These are phyloP conservation scores for Noctua janthina DNA, from an alignment of 2,888 invertebrate species.

Conservation along the genomic window DNA sequence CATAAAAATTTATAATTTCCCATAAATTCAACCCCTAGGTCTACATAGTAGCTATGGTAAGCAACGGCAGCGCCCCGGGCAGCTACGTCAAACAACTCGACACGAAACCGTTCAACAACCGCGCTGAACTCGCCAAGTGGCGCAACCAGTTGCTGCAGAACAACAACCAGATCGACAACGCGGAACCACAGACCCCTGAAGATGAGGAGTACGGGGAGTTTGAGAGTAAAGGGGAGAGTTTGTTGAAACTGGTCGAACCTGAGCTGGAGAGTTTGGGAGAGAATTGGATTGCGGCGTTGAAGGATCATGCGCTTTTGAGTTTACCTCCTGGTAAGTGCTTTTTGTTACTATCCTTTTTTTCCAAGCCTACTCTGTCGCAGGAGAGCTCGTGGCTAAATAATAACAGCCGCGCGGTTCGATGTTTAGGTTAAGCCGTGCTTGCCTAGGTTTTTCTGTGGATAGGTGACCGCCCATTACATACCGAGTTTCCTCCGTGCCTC, in stretches of 20 bases:
- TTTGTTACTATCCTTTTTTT: not conserved
- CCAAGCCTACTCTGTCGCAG: too few species aligned
- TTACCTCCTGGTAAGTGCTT: slow-evolving; percentile 93
- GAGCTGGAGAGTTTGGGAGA: slow-evolving; percentile 97
- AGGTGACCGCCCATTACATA: too few species aligned
- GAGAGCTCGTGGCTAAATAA: too few species aligned
- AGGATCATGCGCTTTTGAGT: slow-evolving; percentile 98
- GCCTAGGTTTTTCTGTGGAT: too few species aligned
- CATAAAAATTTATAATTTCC: not conserved
- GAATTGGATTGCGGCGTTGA: slow-evolving; percentile 98
- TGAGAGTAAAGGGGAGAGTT: slow-evolving; percentile 94
- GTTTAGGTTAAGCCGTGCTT: too few species aligned
- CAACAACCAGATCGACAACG: slow-evolving; percentile 82
- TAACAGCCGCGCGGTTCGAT: too few species aligned
- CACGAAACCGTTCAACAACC: slow-evolving; percentile 84
- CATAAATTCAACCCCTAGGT: slow-evolving; percentile 88
- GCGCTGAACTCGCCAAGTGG: slow-evolving; percentile 85
- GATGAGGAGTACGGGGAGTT: slow-evolving; percentile 93
- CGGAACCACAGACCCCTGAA: slow-evolving; percentile 72
- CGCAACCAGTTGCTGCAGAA: slow-evolving; percentile 81
- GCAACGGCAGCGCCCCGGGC: slow-evolving; percentile 93
- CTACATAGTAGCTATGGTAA: slow-evolving; percentile 98
- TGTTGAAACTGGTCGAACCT: slow-evolving; percentile 97
- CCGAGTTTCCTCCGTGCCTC: too few species aligned
- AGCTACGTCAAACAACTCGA: slow-evolving; percentile 89